Evolutionary conservation across 2,797 vertebrate genomes (phyloP).

Genomic region (Onychomys torridus): DNA sequence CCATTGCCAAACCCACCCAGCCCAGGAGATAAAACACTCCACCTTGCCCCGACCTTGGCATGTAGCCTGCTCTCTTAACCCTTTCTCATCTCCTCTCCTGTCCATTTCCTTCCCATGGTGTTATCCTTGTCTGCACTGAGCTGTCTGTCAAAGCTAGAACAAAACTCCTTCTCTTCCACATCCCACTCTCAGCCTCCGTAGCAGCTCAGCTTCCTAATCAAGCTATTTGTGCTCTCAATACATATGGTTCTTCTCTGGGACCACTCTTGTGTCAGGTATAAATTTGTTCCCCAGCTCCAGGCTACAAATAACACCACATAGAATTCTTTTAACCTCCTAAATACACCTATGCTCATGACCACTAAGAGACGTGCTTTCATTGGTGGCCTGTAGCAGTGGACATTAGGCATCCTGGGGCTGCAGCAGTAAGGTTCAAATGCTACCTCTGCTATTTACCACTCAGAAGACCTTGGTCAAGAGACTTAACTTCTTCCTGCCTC

Average conservation of each 20-base stretch:
- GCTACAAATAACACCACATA: neutral
- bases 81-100: neutral
- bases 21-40: neutral
- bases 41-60: neutral
- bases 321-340: neutral
- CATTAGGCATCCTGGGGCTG: neutral
- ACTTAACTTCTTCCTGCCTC: neutral
- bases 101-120: neutral
- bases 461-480: neutral
- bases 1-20: neutral
- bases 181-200: neutral
- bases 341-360: neutral
- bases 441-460: neutral
- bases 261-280: neutral
- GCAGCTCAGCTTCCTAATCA: neutral
- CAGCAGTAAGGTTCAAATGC: neutral
- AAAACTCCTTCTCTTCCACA: neutral
- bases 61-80: neutral
- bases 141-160: neutral
- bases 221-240: neutral
- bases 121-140: neutral
- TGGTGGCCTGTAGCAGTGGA: fast-evolving
- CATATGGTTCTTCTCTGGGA: neutral
- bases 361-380: neutral
- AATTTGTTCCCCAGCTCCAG: neutral